Evolutionary conservation across 1,140 invertebrate species (phyloP).

Genomic region (Orchesella cincta): DNA sequence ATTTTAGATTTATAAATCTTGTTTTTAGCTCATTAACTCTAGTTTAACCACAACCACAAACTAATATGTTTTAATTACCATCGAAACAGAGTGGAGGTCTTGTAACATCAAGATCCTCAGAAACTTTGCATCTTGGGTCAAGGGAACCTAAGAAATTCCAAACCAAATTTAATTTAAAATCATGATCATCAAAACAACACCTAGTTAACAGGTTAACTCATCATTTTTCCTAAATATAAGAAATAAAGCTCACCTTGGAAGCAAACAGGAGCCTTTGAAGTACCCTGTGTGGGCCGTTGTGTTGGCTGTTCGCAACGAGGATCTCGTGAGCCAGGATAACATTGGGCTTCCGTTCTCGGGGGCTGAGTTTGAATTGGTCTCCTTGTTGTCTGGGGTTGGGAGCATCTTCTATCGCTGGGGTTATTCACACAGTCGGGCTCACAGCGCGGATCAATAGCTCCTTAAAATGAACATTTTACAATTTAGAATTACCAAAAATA

Average conservation of each 20-base stretch:
- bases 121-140: no score
- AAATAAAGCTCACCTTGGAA: not conserved
- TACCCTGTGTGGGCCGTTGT: not conserved
- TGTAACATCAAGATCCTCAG: no score
- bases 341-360: not conserved
- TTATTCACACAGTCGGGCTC: not conserved
- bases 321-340: not conserved
- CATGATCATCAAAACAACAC: no score
- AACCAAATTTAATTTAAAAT: no score
- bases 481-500: no score
- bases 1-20: not conserved
- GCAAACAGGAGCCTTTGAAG: not conserved
- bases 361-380: not conserved
- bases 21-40: not conserved
- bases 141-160: no score
- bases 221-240: not conserved
- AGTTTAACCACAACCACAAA: not conserved
- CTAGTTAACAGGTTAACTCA: no score
- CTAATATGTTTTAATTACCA: not conserved
- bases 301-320: not conserved
- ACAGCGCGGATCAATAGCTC: no score
- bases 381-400: not conserved
- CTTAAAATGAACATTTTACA: no score
- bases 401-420: conserved; percentile 8
- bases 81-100: not conserved